Base-by-base conservation (phyloP, 2,888 invertebrate genomes). In the Hydraecia micacea region DNA sequence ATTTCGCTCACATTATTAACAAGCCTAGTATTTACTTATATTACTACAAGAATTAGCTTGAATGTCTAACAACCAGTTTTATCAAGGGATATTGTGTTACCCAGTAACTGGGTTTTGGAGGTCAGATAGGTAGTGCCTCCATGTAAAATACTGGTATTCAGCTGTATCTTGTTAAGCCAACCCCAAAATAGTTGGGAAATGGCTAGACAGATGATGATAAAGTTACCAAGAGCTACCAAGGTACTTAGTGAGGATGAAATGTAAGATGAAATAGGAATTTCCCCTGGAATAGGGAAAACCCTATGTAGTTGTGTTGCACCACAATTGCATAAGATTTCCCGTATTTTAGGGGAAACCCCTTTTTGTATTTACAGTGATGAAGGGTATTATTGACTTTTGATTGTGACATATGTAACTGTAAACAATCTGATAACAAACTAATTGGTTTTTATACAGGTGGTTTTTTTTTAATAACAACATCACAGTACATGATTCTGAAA, bases 281-380 rank as follows among this genome's bases (percentile, higher is more conserved):
- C 52, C 2, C 21, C 52, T 7, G 21, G 8, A 52, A 52, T 21
- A 52, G 49, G 7, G 49, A 18, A 18, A 15, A 1, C 46, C 15
- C 1, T 49, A 18, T 18, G 49, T 18, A 49, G 21, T 49, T 21
- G 2, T 49, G 18, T 49, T 5, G 18, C 11, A 72, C 6, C 8
- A 25, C 28, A 25, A n/a, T 36, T 32, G 21, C 49, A 21, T 28
- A 36, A 28, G 15, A 0, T 49, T 79, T 36, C n/a, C n/a, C 0
- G 2, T 32, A 6, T 21, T 79, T 7, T 39, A 49, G 39, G 36
- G 55, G 65, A 58, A 66, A 49, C n/a, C 36, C 75, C 75, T 32
- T 5, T n/a, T 58, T 75, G 21, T 58, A 32, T 49, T 39, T 21
- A 28, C 6, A 32, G n/a, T 67, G 36, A 39, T 39, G 79, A 66